Evolutionary conservation across 1,140 invertebrate species (phyloP).

Genomic region (Zaprionus nigranus): DNA sequence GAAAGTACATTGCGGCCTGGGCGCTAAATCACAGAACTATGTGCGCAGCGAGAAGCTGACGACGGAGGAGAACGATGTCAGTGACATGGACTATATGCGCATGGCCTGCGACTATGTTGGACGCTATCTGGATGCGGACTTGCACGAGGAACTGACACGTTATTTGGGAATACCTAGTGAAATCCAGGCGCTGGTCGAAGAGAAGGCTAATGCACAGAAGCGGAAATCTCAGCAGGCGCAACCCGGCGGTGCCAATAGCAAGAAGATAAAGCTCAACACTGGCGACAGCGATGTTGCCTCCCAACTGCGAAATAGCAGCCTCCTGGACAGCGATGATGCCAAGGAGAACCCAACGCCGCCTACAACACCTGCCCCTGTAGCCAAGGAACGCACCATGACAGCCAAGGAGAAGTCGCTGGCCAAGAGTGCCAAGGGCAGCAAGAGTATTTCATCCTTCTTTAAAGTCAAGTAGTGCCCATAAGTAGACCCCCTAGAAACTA

Average conservation of each 20-base stretch:
- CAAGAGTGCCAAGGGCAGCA: constrained; percentile 90
- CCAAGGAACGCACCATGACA: constrained; percentile 85
- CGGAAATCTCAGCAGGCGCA: constrained; percentile 70
- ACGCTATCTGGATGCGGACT: constrained; percentile 64
- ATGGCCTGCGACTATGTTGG: constrained; percentile 78
- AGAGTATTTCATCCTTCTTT: constrained; percentile 91
- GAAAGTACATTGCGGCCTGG: constrained; percentile 89
- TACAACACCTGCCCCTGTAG: constrained; percentile 59
- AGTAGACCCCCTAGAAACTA: constrained; percentile 10
- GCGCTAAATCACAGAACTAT: constrained; percentile 89
- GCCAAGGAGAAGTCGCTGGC: constrained; percentile 90
- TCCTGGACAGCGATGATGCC: constrained; percentile 60
- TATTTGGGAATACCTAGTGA: constrained; percentile 71
- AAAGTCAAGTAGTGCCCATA: constrained; percentile 85
- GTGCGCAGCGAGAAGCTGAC: constrained; percentile 87
- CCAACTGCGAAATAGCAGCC: constrained; percentile 54
- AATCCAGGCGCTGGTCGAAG: constrained; percentile 67
- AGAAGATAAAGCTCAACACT: constrained; percentile 68
- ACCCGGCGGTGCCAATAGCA: constrained; percentile 39
- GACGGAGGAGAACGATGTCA: constrained; percentile 83
- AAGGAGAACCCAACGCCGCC: constrained; percentile 42
- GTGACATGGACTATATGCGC: constrained; percentile 76
- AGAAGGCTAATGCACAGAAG: constrained; percentile 60
- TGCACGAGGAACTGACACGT: constrained; percentile 60
- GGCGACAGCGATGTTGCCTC: constrained; percentile 33